Percentiles rank a stretch among this genome's conserved stretches.
phyloP scores from a whole-genome alignment of 2,113 vertebrate genomes.

The Narcine bancroftii region DNA sequence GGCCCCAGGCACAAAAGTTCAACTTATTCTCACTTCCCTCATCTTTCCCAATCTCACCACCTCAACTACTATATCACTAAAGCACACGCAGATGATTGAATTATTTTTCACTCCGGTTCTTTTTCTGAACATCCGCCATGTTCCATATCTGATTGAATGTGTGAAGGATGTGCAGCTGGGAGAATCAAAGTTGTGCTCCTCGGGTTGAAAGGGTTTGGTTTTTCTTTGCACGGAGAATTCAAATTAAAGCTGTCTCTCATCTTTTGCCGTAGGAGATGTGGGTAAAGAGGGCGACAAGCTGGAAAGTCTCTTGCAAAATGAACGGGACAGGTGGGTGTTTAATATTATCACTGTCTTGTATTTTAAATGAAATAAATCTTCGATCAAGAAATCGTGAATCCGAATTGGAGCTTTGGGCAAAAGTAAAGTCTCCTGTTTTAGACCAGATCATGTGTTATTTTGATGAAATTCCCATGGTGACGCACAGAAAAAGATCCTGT shows the following conservation, averaged over 20 bases:
- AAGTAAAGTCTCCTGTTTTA: not conserved
- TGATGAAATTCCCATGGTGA: not conserved
- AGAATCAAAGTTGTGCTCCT: not conserved
- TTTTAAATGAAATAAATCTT: not conserved
- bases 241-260: not conserved
- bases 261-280: slow-evolving; percentile 1
- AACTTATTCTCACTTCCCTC: not conserved
- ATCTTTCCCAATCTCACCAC: not conserved
- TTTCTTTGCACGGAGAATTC: not conserved
- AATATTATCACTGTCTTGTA: not conserved
- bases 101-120: not conserved
- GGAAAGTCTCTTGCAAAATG: not conserved
- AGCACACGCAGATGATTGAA: not conserved
- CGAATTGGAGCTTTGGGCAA: not conserved
- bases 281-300: not conserved
- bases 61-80: not conserved
- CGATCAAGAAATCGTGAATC: not conserved
- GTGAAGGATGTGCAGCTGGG: not conserved
- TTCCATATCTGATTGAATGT: not conserved
- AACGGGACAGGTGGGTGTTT: not conserved
- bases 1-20: not conserved
- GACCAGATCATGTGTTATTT: not conserved
- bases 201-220: not conserved
- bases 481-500: not conserved
- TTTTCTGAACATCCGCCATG: not conserved